Conservation (phyloP, 2,113 vertebrate genomes). For the Pimephales promelas region DNA sequence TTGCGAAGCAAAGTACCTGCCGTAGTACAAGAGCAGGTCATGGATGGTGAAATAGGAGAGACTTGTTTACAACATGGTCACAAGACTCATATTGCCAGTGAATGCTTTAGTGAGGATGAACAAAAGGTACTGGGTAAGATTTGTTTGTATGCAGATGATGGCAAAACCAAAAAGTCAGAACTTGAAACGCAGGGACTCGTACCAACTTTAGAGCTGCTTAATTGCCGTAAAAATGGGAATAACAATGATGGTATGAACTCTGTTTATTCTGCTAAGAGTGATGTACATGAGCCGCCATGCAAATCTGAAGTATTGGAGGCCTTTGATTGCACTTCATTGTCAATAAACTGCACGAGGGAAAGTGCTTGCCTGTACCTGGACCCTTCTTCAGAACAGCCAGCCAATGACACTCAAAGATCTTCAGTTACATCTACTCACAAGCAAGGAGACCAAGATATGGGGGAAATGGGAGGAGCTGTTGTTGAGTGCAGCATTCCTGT, state of each 20-base stretch:
- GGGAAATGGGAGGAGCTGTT: conserved; percentile 7
- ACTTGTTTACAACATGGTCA: conserved; percentile 3
- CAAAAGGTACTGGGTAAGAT: conserved; percentile 6
- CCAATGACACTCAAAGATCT: conserved; percentile 1
- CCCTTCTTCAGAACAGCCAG: neutral
- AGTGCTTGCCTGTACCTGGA: neutral
- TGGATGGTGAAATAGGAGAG: neutral
- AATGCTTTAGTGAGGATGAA: conserved; percentile 7
- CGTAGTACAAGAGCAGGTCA: neutral
- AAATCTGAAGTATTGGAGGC: neutral
- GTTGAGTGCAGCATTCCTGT: conserved; percentile 33
- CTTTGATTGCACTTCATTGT: neutral
- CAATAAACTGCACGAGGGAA: conserved; percentile 6
- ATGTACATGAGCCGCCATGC: neutral
- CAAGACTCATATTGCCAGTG: neutral
- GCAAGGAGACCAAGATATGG: conserved; percentile 2
- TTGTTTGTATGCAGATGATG: neutral
- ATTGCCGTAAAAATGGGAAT: neutral
- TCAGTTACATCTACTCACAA: neutral
- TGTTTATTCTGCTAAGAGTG: conserved; percentile 1
- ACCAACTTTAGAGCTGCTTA: neutral
- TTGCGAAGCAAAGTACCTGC: neutral
- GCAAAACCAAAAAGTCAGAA: conserved; percentile 5
- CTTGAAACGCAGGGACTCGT: neutral
- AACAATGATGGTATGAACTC: neutral